phyloP scores from a whole-genome alignment of 2,113 vertebrate species.

The Xiphorhynchus elegans region DNA sequence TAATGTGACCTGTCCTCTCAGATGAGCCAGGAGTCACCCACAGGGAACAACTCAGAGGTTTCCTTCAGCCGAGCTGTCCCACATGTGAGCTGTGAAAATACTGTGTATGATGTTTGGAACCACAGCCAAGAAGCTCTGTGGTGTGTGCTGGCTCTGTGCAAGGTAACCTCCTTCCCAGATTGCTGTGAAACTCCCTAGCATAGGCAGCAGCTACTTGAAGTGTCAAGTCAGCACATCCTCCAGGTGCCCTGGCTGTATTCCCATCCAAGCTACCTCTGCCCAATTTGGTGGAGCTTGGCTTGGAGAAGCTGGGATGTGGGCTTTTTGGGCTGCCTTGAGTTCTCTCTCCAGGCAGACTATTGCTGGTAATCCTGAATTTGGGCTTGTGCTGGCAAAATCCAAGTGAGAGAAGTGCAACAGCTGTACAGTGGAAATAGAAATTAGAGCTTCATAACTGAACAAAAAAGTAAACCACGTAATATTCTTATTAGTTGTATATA shows the following conservation, averaged over 20 bases:
- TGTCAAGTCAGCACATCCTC: background rate
- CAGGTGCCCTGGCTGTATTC: background rate
- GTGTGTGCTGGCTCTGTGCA: background rate
- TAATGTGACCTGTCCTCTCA: background rate
- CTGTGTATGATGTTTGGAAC: background rate
- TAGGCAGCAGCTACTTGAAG: background rate
- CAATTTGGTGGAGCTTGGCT: accelerated
- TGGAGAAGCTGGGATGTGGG: background rate
- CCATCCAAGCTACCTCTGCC: background rate
- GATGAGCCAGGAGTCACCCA: background rate
- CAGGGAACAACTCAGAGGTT: background rate
- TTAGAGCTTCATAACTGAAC: background rate
- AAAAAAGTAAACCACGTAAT: constrained; percentile 8
- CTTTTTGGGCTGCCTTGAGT: background rate
- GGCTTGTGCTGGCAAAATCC: background rate
- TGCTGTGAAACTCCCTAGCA: background rate
- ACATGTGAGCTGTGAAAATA: accelerated
- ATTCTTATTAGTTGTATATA: background rate
- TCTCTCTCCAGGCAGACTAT: background rate
- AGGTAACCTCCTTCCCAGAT: background rate
- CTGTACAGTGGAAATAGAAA: constrained; percentile 15
- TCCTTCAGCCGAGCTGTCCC: background rate
- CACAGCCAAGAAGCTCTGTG: accelerated
- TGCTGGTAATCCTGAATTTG: background rate
- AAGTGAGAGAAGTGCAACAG: background rate